Evolutionary conservation across 2,888 invertebrate genomes (phyloP).

Genomic region (Epistrophella euchroma): DNA sequence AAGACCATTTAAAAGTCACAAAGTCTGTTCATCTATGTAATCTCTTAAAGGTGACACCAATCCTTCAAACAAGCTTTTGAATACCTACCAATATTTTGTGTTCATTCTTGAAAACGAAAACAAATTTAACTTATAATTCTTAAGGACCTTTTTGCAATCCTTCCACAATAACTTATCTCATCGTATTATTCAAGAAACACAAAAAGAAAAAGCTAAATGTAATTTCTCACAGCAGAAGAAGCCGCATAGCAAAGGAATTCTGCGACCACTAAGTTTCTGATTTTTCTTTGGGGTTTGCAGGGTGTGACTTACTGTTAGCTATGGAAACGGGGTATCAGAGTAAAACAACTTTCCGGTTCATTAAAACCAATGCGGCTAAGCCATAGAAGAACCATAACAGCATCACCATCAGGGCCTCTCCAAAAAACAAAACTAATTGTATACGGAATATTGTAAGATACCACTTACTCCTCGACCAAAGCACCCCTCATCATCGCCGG

Average conservation of each 20-base stretch:
- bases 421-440: constrained; percentile 37
- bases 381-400: constrained; percentile 14
- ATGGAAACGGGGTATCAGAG: neutral
- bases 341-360: constrained; percentile 64
- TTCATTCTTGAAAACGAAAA: constrained; percentile 36
- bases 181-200: constrained; percentile 47
- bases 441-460: constrained; percentile 30
- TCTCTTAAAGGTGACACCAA: constrained; percentile 6
- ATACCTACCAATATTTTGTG: neutral
- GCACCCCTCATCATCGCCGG: neutral
- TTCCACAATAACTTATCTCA: constrained; percentile 56
- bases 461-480: neutral
- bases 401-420: neutral
- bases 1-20: neutral
- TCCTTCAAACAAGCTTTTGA: neutral
- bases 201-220: constrained; percentile 53
- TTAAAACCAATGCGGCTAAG: constrained; percentile 42
- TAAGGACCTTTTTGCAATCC: constrained; percentile 37
- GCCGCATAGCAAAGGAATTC: neutral
- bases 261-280: constrained; percentile 36
- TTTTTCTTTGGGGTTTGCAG: neutral
- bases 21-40: constrained; percentile 14
- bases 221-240: constrained; percentile 39
- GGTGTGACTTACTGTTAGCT: neutral
- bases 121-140: constrained; percentile 51